These are phyloP conservation scores for Barbus barbus DNA, from an alignment of 2,113 vertebrate genomes.

Conservation along the genomic window DNA sequence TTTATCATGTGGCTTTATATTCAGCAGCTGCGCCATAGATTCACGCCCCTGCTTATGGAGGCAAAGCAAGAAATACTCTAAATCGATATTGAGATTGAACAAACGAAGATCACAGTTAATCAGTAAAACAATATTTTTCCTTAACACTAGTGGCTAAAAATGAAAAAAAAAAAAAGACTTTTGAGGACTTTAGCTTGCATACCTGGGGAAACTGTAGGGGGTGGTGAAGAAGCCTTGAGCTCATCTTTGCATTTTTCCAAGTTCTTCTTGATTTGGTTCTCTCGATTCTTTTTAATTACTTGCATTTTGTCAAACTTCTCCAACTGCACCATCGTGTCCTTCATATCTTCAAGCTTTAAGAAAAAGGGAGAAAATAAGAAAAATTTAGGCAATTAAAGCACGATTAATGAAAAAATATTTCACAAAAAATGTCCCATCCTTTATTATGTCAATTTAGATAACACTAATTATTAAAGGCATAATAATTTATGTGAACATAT, in stretches of 20 bases:
- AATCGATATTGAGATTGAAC: too few relatives aligned
- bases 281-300: constrained; percentile 59
- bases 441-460: background rate
- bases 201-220: constrained; percentile 56
- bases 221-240: constrained; percentile 4
- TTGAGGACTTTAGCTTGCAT: background rate
- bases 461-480: too few relatives aligned
- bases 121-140: too few relatives aligned
- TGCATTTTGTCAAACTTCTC: constrained; percentile 66
- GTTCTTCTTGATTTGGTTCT: constrained; percentile 64
- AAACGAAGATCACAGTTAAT: too few relatives aligned
- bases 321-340: constrained; percentile 62
- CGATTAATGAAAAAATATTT: background rate
- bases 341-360: constrained; percentile 62
- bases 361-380: background rate
- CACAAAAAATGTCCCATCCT: background rate
- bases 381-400: background rate
- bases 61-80: too few relatives aligned
- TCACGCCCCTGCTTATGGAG: too few relatives aligned
- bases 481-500: too few relatives aligned
- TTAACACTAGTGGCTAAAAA: background rate
- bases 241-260: constrained; percentile 61
- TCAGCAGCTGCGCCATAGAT: too few relatives aligned
- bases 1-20: too few relatives aligned
- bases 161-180: background rate